Conservation (phyloP, 2,888 invertebrate species). For the Phania funesta region DNA sequence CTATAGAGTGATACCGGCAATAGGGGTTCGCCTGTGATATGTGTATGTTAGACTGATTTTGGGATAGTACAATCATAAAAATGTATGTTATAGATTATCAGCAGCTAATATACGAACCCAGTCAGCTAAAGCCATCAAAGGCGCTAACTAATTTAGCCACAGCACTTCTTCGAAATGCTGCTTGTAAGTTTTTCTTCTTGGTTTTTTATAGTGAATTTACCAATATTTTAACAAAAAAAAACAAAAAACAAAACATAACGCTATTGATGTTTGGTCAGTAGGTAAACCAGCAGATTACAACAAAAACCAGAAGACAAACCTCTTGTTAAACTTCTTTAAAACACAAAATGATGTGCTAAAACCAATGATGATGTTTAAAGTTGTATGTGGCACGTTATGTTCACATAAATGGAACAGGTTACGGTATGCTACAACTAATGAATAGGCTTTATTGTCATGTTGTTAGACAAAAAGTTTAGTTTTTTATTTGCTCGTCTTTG, state of each 20-base stretch:
- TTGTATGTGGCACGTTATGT: slow-evolving; percentile 4
- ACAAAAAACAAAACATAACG: slow-evolving; percentile 5
- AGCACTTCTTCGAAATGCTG: too few species aligned
- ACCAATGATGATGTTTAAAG: slow-evolving; percentile 40
- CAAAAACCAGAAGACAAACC: slow-evolving; percentile 17
- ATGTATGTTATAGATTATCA: too few species aligned
- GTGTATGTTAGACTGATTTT: too few species aligned
- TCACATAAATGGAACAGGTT: slow-evolving; percentile 37
- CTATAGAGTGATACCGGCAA: too few species aligned
- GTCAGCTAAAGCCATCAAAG: too few species aligned
- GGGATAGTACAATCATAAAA: too few species aligned
- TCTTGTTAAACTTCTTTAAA: slow-evolving; percentile 41
- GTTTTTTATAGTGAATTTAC: not conserved
- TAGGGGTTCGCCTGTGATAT: too few species aligned
- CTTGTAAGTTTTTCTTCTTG: not conserved
- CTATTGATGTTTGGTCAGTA: slow-evolving; percentile 4
- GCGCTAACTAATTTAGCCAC: too few species aligned
- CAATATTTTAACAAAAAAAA: not conserved
- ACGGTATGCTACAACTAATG: not conserved
- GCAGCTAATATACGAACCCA: too few species aligned
- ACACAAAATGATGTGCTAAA: slow-evolving; percentile 25
- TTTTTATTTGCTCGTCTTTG: not conserved
- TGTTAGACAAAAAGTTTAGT: not conserved
- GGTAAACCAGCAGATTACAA: slow-evolving; percentile 12
- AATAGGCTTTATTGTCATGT: not conserved